Evolutionary conservation across 2,113 vertebrate genomes (phyloP).

Genomic region (Circaetus cinerascens): DNA sequence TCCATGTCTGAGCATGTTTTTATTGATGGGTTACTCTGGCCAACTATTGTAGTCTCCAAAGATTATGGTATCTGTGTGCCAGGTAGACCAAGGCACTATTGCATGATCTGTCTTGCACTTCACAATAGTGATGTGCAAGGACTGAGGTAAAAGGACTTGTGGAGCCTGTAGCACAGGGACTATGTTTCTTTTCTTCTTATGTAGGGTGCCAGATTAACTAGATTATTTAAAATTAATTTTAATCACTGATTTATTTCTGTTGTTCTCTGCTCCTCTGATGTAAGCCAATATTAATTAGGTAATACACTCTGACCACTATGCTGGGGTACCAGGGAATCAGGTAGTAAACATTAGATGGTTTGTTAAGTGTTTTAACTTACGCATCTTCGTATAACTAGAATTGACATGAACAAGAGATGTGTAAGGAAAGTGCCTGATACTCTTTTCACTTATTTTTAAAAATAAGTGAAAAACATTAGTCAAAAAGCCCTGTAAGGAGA

Average conservation of each 20-base stretch:
- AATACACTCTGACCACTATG: accelerated
- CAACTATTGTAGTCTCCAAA: neutral
- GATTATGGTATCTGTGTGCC: neutral
- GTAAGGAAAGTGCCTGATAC: neutral
- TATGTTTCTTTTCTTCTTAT: neutral
- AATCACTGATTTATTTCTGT: neutral
- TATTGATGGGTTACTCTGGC: neutral
- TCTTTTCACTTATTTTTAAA: neutral
- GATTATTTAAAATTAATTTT: neutral
- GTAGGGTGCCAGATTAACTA: neutral
- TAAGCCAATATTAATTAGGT: neutral
- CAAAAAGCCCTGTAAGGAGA: neutral
- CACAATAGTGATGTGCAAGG: neutral
- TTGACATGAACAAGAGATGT: neutral
- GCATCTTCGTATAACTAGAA: neutral
- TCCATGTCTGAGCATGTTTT: neutral
- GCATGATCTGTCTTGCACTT: neutral
- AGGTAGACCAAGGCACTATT: neutral
- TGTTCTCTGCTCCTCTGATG: neutral
- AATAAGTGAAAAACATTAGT: neutral
- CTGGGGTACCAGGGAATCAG: neutral
- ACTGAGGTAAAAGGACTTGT: neutral
- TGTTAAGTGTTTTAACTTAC: neutral
- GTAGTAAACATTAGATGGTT: neutral
- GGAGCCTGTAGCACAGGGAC: neutral